Conservation (phyloP, 1,140 invertebrate genomes). For the Batillaria attramentaria region DNA sequence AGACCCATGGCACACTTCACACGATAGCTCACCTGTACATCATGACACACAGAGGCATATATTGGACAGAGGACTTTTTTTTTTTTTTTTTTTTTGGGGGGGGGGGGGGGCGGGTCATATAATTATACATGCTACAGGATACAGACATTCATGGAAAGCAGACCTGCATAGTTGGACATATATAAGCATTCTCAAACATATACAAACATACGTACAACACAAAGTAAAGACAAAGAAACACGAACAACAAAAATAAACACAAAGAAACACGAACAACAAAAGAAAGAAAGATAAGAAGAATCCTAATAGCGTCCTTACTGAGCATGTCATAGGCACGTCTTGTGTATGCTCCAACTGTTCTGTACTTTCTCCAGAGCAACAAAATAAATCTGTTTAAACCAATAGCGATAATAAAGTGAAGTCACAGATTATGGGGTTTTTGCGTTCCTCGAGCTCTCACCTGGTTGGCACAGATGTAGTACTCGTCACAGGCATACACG, state of each 20-base stretch:
- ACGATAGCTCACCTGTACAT: constrained; percentile 12
- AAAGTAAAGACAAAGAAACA: background rate
- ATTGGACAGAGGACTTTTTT: no score
- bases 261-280: background rate
- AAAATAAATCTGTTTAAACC: no score
- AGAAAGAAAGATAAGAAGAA: background rate
- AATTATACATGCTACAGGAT: background rate
- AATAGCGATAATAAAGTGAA: background rate
- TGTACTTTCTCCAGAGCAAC: no score
- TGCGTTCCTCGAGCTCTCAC: background rate
- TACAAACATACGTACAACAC: background rate
- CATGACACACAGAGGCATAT: background rate
- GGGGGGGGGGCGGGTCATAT: background rate
- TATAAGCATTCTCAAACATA: background rate
- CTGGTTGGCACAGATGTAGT: constrained; percentile 31
- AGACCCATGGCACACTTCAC: constrained; percentile 19
- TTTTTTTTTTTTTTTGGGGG: no score
- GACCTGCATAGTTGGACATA: no score
- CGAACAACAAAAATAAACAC: background rate
- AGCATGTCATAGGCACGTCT: no score
- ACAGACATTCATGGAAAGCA: background rate
- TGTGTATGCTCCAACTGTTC: no score
- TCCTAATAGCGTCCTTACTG: no score
- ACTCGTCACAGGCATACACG: constrained; percentile 24
- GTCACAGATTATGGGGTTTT: background rate